A percentile compares a stretch with the other conserved stretches of the same genome.
Conservation (phyloP, 2,113 vertebrate genomes). For the Cynopterus brachyotis region DNA sequence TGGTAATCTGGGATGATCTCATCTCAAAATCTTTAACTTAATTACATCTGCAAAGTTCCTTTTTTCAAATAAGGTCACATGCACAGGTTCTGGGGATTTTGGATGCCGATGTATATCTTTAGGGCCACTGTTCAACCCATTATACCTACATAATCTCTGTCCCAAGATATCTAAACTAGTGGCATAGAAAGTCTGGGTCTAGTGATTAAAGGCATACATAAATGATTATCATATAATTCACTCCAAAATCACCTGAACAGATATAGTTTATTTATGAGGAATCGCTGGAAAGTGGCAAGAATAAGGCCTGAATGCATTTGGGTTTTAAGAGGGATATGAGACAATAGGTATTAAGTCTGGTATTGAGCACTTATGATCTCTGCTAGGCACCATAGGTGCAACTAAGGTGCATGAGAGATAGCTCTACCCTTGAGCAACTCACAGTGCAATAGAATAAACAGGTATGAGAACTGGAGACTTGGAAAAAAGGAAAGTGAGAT, state of each 20-base stretch:
- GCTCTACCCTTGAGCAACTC: neutral
- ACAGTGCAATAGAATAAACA: neutral
- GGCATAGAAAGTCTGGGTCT: neutral
- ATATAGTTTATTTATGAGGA: neutral
- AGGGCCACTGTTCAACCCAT: neutral
- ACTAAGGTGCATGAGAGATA: neutral
- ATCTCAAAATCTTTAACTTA: neutral
- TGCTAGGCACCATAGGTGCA: neutral
- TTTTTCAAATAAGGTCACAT: neutral
- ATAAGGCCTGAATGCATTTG: neutral
- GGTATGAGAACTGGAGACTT: neutral
- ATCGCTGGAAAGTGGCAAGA: neutral
- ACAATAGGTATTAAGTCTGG: neutral
- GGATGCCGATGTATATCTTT: neutral
- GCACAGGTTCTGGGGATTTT: neutral
- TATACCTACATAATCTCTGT: neutral
- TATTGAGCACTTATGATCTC: neutral
- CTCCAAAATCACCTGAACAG: neutral
- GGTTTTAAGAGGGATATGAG: neutral
- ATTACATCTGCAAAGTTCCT: neutral
- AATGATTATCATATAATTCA: neutral
- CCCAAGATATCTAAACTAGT: neutral
- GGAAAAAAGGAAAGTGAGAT: neutral
- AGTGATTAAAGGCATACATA: neutral
- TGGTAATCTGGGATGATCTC: neutral